Conservation (phyloP, 2,797 vertebrate genomes). For the Delichon dasypus region DNA sequence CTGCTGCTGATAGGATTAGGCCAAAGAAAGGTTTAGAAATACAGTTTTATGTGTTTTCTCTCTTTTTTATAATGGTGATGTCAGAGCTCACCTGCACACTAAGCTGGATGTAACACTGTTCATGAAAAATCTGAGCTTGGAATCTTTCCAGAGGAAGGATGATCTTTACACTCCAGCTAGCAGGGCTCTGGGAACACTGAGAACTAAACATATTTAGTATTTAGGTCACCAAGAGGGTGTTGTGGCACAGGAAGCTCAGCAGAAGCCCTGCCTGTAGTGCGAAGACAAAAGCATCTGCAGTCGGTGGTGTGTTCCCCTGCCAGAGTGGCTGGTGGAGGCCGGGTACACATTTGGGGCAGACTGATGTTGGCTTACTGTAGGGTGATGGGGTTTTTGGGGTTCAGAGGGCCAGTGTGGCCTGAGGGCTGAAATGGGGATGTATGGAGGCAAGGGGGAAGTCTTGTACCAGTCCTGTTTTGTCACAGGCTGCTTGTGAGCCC, state of each 20-base stretch:
- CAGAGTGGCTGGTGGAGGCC: neutral
- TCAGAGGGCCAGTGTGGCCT: neutral
- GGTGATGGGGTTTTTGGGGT: neutral
- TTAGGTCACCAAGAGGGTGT: neutral
- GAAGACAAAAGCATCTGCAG: neutral
- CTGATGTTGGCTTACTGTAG: neutral
- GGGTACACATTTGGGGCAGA: neutral
- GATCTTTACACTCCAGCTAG: neutral
- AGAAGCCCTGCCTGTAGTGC: neutral
- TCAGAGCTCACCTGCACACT: neutral
- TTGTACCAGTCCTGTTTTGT: neutral
- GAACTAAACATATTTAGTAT: neutral
- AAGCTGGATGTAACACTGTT: neutral
- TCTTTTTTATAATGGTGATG: neutral
- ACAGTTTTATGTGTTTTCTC: neutral
- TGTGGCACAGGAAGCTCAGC: neutral
- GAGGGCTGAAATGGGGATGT: neutral
- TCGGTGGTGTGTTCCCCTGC: rapidly evolving
- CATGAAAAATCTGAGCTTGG: neutral
- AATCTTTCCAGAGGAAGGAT: neutral
- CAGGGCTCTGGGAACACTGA: neutral
- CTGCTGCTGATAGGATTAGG: neutral
- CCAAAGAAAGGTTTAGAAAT: neutral
- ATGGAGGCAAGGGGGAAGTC: too few species aligned
- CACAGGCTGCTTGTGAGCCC: neutral